These are phyloP conservation scores for Adelges cooleyi DNA, from an alignment of 1,140 invertebrate species.

Conservation along the genomic window DNA sequence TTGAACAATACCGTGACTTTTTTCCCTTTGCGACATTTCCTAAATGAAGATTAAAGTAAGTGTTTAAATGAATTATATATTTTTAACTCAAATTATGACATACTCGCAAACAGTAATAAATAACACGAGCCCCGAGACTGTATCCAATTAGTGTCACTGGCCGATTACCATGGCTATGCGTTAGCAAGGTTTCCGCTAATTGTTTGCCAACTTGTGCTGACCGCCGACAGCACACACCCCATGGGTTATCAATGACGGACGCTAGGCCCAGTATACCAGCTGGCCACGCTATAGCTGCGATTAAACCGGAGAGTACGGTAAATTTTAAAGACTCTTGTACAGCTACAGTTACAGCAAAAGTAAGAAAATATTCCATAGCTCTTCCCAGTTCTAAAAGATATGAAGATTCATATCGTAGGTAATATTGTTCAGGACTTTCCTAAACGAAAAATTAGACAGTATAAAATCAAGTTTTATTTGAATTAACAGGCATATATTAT, in stretches of 20 bases:
- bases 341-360: conserved; percentile 52
- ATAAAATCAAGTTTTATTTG: no score
- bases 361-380: conserved; percentile 52
- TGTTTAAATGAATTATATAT: not conserved
- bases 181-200: conserved; percentile 53
- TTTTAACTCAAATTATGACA: not conserved
- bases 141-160: conserved; percentile 63
- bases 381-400: conserved; percentile 55
- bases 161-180: conserved; percentile 52
- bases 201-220: conserved; percentile 54
- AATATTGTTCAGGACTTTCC: conserved; percentile 56
- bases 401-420: conserved; percentile 53
- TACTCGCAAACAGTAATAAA: conserved; percentile 53
- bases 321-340: conserved; percentile 63
- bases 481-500: not conserved
- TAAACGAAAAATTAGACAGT: conserved; percentile 27
- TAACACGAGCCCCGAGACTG: conserved; percentile 58
- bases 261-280: conserved; percentile 50
- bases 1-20: conserved; percentile 53
- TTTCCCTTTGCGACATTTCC: conserved; percentile 41
- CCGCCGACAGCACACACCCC: conserved; percentile 57
- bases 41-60: not conserved
- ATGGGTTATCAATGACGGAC: conserved; percentile 60
- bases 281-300: conserved; percentile 59
- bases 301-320: conserved; percentile 54